Evolutionary conservation across 2,888 invertebrate genomes (phyloP).

Genomic region (Pyralis farinalis): DNA sequence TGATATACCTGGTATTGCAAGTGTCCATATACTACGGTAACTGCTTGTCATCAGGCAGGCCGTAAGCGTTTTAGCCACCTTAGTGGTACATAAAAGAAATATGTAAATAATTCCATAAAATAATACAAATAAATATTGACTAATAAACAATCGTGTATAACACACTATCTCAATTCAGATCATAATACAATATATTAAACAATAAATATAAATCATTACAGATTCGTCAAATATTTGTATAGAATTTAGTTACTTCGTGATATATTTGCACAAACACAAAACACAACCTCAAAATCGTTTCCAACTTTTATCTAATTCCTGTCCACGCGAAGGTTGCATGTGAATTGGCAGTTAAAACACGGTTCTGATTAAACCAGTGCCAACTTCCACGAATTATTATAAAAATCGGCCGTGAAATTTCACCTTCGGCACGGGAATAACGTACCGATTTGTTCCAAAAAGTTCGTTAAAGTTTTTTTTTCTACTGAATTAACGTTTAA

Average conservation of each 20-base stretch:
- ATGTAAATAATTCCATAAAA: no score
- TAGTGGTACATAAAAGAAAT: no score
- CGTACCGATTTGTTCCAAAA: slow-evolving; percentile 36
- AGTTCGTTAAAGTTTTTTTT: slow-evolving; percentile 44
- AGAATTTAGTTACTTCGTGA: background rate
- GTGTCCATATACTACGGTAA: no score
- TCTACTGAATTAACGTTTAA: slow-evolving; percentile 8
- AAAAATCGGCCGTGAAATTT: slow-evolving; percentile 79
- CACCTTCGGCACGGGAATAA: slow-evolving; percentile 56
- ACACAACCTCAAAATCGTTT: slow-evolving; percentile 48
- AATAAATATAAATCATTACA: no score
- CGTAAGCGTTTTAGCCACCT: no score
- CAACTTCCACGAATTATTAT: slow-evolving; percentile 69
- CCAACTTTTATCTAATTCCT: slow-evolving; percentile 54
- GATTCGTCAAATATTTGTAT: no score
- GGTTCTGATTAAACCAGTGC: slow-evolving; percentile 73
- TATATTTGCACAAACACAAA: background rate
- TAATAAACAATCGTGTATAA: no score
- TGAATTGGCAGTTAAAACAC: slow-evolving; percentile 50
- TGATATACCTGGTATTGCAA: no score
- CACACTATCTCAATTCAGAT: no score
- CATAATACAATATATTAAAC: no score
- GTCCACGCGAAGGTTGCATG: slow-evolving; percentile 58
- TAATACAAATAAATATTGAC: no score
- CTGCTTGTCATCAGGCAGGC: no score